Evolutionary conservation across 2,888 invertebrate species (phyloP), one percentile per base, ranked within the genome.

Genomic region (Tinea semifulvella): DNA sequence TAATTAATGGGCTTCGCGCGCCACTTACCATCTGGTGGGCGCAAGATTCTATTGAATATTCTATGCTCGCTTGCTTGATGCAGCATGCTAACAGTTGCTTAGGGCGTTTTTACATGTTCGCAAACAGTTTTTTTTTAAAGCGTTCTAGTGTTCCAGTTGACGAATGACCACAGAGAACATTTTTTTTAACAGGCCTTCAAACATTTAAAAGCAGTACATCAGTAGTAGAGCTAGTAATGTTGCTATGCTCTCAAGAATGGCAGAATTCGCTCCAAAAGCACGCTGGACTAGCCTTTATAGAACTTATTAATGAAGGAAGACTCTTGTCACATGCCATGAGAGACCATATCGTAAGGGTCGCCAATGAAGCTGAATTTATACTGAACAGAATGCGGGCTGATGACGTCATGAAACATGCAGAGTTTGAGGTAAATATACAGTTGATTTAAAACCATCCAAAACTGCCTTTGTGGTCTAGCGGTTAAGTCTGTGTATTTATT

Each of bases 181-280:
- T n/a, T 25, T 28, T 28, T 18, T 47, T 60, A 66, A 16, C 68
- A 92, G 93, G 98, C 45, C 82, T 99, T 55, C 96, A 95, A 53
- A 98, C 98, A 1, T 94, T 99, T 75, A 97, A 97, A 69, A 95
- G 96, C 62, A 96, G 95, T 61, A 96, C 94, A 42, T 98, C 97
- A 1, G 98, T 98, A 1, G 98, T 99, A 27, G 99, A 99, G 65
- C 83, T 99, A 50, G 99, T 99, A 48, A 99, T 99, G 99, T 75
- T 99, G 61, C 84, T 99, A 46, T 99, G 99, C 75, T 98, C 98
- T 0, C 98, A 99, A 79, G 99, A 99, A 77, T 99, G 99, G 99
- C 99, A 99, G 81, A 99, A 99, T 80, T 98, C 98, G 0, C 81
- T 99, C 42, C 99, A 99, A 76, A 99, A 99, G 79, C 98, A 99